Evolutionary conservation across 2,113 vertebrate species (phyloP), one percentile per base, ranked within the genome.

Genomic region (Platysteira castanea): DNA sequence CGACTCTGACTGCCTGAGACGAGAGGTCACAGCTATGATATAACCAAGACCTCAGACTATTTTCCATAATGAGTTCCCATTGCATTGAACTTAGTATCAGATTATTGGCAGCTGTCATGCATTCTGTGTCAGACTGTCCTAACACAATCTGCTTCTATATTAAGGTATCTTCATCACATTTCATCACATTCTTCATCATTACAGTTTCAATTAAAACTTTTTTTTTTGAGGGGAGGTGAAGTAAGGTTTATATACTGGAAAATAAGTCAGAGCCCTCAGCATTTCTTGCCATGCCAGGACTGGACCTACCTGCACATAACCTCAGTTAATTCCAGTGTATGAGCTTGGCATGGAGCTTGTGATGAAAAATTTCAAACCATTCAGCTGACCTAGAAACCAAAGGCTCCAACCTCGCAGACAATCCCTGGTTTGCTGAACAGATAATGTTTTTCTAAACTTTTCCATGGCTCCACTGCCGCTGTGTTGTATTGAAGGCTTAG

Each of bases 401-500:
- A 57, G 59, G 39, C 47, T 84, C 50, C 71, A 50, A 21, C 21
- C 30, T 87, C 7, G 1, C 84, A 75, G 69, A 69, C 59, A 89
- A 31, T 27, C 70, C 54, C 39, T 41, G 50, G 33, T 54, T 93
- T 88, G 46, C 63, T 93, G 71, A 85, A 84, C 37, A 86, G 53
- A 86, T 83, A 60, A 2, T 61, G 47, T 2, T 63, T 88, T 84
- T 83, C 35, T 15, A 67, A 90, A 79, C 21, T 75, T 87, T 89
- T 90, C 71, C 86, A 87, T 2, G 74, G 71, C 68, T 77, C 28
- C 16, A 33, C 23, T 74, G 76, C 89, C 90, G 71, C 81, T 89
- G 59, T 89, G 68, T 54, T 87, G 35, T 88, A 67, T 44, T 85
- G 90, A 86, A 93, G 60, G 79, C 63, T 95, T 67, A 93, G 76